Conservation (phyloP, 1,140 invertebrate genomes). For the Eumaeus atala region DNA sequence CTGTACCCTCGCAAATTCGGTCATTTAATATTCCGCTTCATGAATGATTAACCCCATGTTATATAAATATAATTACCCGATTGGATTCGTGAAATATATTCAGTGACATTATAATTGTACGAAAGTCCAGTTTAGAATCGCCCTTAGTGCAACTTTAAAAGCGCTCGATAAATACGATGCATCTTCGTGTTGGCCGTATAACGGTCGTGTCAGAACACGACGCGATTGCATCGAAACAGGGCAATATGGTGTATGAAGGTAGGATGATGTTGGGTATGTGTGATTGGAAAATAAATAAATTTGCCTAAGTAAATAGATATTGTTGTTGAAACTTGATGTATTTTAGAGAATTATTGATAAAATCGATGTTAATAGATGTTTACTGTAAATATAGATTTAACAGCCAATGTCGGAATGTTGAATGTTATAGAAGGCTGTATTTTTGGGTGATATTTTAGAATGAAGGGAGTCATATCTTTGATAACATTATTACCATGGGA, state of each 20-base stretch:
- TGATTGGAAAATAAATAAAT: slow-evolving; percentile 35
- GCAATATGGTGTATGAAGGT: slow-evolving; percentile 24
- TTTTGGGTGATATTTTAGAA: slow-evolving; percentile 73
- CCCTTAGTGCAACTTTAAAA: background rate
- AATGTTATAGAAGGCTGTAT: slow-evolving; percentile 72
- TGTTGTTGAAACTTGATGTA: slow-evolving; percentile 71
- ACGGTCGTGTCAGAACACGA: background rate
- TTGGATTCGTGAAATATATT: no score
- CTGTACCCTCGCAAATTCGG: no score
- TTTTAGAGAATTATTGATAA: slow-evolving; percentile 72
- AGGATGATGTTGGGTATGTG: slow-evolving; percentile 5
- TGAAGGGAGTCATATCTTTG: slow-evolving; percentile 63
- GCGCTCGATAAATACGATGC: slow-evolving; percentile 3
- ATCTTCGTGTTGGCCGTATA: slow-evolving; percentile 3
- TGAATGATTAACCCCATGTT: no score
- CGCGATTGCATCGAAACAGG: slow-evolving; percentile 29
- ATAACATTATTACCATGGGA: slow-evolving; percentile 49
- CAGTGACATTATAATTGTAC: background rate
- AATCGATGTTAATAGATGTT: slow-evolving; percentile 74
- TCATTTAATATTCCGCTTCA: no score
- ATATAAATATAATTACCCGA: no score
- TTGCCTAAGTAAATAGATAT: slow-evolving; percentile 61
- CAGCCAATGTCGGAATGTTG: slow-evolving; percentile 52
- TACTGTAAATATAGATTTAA: slow-evolving; percentile 66
- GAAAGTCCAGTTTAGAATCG: background rate